Conservation (phyloP, 2,888 invertebrate species). For the Gryllus longicercus region DNA sequence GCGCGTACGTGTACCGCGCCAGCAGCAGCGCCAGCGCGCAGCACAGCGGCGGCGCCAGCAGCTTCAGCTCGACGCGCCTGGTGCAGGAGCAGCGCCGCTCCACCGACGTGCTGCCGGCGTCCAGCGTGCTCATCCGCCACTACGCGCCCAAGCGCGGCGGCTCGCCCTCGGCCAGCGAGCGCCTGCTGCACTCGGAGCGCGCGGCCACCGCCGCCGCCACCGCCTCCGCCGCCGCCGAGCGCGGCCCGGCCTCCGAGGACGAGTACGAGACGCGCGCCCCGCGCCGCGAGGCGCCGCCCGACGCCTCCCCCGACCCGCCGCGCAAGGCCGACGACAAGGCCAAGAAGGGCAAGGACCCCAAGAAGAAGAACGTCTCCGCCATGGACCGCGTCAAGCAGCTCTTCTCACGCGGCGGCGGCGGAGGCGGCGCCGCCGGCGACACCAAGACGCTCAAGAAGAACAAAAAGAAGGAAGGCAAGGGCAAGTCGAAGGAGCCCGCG, state of each 20-base stretch:
- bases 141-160: slow-evolving; percentile 17
- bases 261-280: slow-evolving; percentile 32
- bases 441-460: slow-evolving; percentile 60
- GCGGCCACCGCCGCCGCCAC: slow-evolving; percentile 20
- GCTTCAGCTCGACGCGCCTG: slow-evolving; percentile 28
- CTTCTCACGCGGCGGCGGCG: slow-evolving; percentile 58
- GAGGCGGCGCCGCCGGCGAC: slow-evolving; percentile 66
- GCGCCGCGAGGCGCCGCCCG: slow-evolving; percentile 45
- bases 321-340: slow-evolving; percentile 53
- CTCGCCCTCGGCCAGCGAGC: slow-evolving; percentile 2
- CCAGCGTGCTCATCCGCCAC: slow-evolving; percentile 32
- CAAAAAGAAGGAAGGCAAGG: slow-evolving; percentile 45
- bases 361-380: slow-evolving; percentile 63
- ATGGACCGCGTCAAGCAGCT: slow-evolving; percentile 74
- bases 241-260: slow-evolving; percentile 23
- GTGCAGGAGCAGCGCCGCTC: slow-evolving; percentile 30
- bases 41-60: slow-evolving; percentile 41
- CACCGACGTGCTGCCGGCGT: slow-evolving; percentile 32
- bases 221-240: slow-evolving; percentile 26
- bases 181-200: slow-evolving; percentile 25
- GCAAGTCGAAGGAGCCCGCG: slow-evolving; percentile 52
- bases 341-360: slow-evolving; percentile 55
- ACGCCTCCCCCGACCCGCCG: slow-evolving; percentile 48
- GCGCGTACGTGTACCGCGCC: slow-evolving; percentile 41
- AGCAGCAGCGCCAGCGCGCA: not conserved